Conservation (phyloP, 2,797 vertebrate species). For the Moxostoma hubbsi region DNA sequence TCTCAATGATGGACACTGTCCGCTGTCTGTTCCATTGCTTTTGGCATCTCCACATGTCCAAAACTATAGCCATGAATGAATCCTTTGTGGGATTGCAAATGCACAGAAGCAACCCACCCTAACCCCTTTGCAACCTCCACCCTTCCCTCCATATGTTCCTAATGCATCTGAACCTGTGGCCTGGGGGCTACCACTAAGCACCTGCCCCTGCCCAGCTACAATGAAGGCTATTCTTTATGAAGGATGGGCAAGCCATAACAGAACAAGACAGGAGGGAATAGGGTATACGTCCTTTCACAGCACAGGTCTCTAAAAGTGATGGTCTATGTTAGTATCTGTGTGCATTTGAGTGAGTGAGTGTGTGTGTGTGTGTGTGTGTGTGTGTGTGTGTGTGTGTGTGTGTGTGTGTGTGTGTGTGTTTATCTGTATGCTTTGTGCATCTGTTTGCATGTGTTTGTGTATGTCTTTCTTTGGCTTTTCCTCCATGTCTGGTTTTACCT, state of each 20-base stretch:
- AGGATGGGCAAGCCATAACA: slow-evolving; percentile 38
- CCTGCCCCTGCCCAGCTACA: slow-evolving; percentile 57
- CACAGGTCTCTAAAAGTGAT: slow-evolving; percentile 26
- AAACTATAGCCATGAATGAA: slow-evolving; percentile 55
- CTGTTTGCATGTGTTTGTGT: neutral
- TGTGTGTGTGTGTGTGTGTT: neutral
- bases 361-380: neutral
- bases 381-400: neutral
- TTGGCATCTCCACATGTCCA: slow-evolving; percentile 62
- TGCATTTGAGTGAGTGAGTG: neutral
- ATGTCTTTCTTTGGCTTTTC: slow-evolving; percentile 45
- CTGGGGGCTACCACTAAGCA: slow-evolving; percentile 66
- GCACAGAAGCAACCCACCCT: slow-evolving; percentile 46
- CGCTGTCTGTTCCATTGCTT: slow-evolving; percentile 49
- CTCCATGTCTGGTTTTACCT: slow-evolving; percentile 58
- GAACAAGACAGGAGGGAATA: slow-evolving; percentile 22
- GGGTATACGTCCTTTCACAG: neutral
- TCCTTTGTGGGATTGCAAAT: slow-evolving; percentile 53
- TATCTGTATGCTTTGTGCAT: slow-evolving; percentile 33
- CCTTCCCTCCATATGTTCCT: slow-evolving; percentile 80
- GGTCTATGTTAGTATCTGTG: slow-evolving; percentile 3
- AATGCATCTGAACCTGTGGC: slow-evolving; percentile 79
- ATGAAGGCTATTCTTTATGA: slow-evolving; percentile 54
- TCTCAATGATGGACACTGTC: slow-evolving; percentile 33
- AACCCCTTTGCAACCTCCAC: slow-evolving; percentile 56